phyloP scores from a whole-genome alignment of 2,888 invertebrate species.

The Litoditis marina region DNA sequence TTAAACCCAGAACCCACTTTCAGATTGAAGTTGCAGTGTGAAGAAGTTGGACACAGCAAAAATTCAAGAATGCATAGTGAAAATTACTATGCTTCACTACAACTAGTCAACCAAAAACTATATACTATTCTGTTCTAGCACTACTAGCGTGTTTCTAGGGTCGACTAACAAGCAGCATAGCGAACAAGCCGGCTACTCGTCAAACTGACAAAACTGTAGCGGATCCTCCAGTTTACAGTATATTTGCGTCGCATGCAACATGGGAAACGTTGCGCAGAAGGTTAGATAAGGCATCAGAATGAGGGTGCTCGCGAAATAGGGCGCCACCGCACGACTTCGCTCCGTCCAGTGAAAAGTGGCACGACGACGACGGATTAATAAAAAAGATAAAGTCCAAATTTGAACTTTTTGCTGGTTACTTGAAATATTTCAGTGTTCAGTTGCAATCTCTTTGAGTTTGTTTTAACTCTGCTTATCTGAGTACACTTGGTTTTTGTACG shows the following conservation, averaged over 20 bases:
- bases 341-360: not conserved
- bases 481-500: too few species aligned
- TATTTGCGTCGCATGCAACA: constrained; percentile 12
- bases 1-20: too few species aligned
- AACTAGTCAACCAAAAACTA: not conserved
- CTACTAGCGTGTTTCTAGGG: too few species aligned
- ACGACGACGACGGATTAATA: constrained; percentile 1
- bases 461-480: too few species aligned
- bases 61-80: not conserved
- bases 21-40: too few species aligned
- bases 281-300: constrained; percentile 13
- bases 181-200: not conserved
- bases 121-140: too few species aligned
- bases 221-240: constrained; percentile 10
- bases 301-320: constrained; percentile 16
- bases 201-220: constrained; percentile 9
- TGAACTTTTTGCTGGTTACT: too few species aligned
- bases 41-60: not conserved
- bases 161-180: not conserved
- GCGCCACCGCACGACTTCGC: constrained; percentile 12
- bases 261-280: constrained; percentile 13
- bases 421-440: too few species aligned
- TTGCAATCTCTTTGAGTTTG: too few species aligned
- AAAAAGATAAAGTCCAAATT: not conserved
- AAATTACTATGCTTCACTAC: not conserved